Percentiles rank a stretch among this genome's conserved stretches.
phyloP scores from a whole-genome alignment of 2,113 vertebrate species.

The Salvator merianae region DNA sequence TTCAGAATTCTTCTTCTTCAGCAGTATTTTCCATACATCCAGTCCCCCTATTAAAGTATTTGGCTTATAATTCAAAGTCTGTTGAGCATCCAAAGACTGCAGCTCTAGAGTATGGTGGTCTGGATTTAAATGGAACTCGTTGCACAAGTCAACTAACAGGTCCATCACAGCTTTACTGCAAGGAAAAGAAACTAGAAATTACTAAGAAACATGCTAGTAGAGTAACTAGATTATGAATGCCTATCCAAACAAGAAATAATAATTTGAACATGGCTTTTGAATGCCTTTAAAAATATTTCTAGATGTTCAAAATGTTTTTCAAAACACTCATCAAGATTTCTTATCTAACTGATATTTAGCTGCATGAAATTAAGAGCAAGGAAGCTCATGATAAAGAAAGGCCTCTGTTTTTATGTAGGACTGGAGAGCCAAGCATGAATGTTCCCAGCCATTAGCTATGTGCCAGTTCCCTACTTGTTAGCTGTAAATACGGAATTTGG shows the following conservation, averaged over 20 bases:
- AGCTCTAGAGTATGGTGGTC: constrained; percentile 89
- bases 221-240: neutral
- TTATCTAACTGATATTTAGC: neutral
- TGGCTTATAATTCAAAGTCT: constrained; percentile 89
- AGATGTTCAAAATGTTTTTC: neutral
- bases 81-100: constrained; percentile 75
- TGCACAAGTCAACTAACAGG: constrained; percentile 92
- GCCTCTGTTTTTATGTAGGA: neutral
- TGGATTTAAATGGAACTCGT: constrained; percentile 90
- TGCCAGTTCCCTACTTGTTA: neutral
- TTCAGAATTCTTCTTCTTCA: constrained; percentile 88
- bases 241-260: neutral
- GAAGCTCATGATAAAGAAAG: no score
- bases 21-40: constrained; percentile 81
- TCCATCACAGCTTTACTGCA: constrained; percentile 96
- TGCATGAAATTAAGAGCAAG: no score
- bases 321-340: neutral
- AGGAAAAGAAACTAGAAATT: constrained; percentile 26
- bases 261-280: neutral
- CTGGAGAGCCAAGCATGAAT: neutral
- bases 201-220: neutral
- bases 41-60: constrained; percentile 89
- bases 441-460: neutral
- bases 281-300: neutral
- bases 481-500: neutral